Evolutionary conservation across 2,888 invertebrate genomes (phyloP).

Genomic region (Thyatira batis): DNA sequence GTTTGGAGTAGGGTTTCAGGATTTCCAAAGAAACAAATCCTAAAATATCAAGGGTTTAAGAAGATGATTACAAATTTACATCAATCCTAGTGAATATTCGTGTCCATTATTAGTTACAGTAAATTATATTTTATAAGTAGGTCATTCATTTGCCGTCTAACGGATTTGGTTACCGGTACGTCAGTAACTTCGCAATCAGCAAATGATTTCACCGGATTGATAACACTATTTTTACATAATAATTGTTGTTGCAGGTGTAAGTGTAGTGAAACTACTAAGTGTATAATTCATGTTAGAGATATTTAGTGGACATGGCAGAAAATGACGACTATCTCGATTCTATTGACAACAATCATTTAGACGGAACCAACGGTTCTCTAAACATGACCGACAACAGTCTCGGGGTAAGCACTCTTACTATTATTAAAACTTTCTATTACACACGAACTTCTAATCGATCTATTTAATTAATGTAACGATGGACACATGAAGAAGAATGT

Average conservation of each 20-base stretch:
- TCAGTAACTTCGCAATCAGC: constrained; percentile 52
- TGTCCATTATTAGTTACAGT: constrained; percentile 34
- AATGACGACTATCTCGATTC: constrained; percentile 80
- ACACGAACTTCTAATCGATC: no score
- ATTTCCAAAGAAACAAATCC: constrained; percentile 56
- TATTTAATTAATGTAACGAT: no score
- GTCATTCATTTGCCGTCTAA: constrained; percentile 46
- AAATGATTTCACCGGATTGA: constrained; percentile 25
- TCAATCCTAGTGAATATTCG: constrained; percentile 35
- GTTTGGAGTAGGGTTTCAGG: constrained; percentile 30
- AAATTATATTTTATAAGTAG: constrained; percentile 65
- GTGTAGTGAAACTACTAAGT: constrained; percentile 41
- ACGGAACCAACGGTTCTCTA: constrained; percentile 84
- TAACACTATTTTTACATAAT: constrained; percentile 19
- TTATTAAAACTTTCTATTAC: not conserved
- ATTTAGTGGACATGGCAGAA: constrained; percentile 72
- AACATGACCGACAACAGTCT: constrained; percentile 78
- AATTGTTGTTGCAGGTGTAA: constrained; percentile 42
- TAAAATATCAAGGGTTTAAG: constrained; percentile 56
- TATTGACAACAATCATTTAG: constrained; percentile 80
- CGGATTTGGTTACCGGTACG: constrained; percentile 80
- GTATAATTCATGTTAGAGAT: constrained; percentile 51
- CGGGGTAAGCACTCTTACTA: constrained; percentile 57
- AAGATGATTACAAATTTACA: constrained; percentile 44
- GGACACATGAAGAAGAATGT: no score